A percentile compares a stretch with the other conserved stretches of the same genome.
phyloP scores from a whole-genome alignment of 1,140 invertebrate species.

The Ceratina calcarata region DNA sequence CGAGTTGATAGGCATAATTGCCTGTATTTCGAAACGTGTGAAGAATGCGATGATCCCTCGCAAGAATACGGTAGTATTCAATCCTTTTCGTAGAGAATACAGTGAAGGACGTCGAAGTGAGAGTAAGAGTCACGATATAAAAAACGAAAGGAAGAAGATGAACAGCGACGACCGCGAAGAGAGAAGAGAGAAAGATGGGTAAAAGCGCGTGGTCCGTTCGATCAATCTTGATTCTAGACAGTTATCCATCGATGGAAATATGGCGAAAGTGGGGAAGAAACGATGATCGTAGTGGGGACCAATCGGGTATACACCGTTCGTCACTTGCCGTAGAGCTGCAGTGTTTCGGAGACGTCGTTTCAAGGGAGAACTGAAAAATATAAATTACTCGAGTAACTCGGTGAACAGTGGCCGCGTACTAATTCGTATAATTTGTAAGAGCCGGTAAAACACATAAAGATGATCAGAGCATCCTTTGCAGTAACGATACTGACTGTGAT shows the following conservation, averaged over 20 bases:
- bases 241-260: slow-evolving; percentile 66
- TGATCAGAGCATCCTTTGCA: slow-evolving; percentile 65
- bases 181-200: slow-evolving; percentile 54
- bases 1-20: neutral
- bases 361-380: slow-evolving; percentile 68
- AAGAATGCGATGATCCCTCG: neutral
- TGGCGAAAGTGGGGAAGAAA: slow-evolving; percentile 77
- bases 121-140: slow-evolving; percentile 24
- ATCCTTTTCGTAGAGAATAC: slow-evolving; percentile 34
- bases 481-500: slow-evolving; percentile 62
- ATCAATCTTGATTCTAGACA: slow-evolving; percentile 62
- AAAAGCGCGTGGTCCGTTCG: slow-evolving; percentile 52
- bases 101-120: slow-evolving; percentile 54
- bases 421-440: slow-evolving; percentile 10
- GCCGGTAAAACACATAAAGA: slow-evolving; percentile 34
- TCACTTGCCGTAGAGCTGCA: slow-evolving; percentile 66
- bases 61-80: slow-evolving; percentile 19
- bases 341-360: slow-evolving; percentile 70
- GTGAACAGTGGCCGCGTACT: slow-evolving; percentile 50
- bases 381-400: neutral
- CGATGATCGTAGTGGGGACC: slow-evolving; percentile 69
- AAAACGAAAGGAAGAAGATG: slow-evolving; percentile 45
- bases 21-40: slow-evolving; percentile 15
- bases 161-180: slow-evolving; percentile 4
- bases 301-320: slow-evolving; percentile 71